phyloP scores from a whole-genome alignment of 1,140 invertebrate genomes.

The Hyphantria cunea region DNA sequence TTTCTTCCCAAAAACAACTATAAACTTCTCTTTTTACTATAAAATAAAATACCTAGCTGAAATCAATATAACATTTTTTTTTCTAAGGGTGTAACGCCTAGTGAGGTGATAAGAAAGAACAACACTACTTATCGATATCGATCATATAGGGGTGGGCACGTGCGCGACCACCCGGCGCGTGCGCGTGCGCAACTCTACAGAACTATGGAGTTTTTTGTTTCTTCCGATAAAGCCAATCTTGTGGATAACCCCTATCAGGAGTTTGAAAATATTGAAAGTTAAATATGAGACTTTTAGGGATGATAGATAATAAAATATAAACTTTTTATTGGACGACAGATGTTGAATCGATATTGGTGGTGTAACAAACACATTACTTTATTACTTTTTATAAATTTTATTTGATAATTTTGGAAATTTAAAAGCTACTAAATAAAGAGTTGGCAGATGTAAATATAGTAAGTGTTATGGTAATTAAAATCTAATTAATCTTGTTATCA shows the following conservation, averaged over 20 bases:
- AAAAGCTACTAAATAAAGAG: too few relatives aligned
- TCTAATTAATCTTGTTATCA: too few relatives aligned
- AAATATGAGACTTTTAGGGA: slow-evolving; percentile 4
- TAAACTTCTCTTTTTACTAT: too few relatives aligned
- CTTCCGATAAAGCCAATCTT: slow-evolving; percentile 50
- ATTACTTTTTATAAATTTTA: too few relatives aligned
- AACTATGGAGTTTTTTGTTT: slow-evolving; percentile 39
- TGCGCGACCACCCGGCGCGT: slow-evolving; percentile 64
- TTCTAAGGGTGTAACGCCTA: slow-evolving; percentile 6
- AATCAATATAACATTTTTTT: slow-evolving; percentile 8
- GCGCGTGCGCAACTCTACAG: slow-evolving; percentile 53
- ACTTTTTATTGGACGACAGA: too few relatives aligned
- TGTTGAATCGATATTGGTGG: too few relatives aligned
- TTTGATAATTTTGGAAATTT: too few relatives aligned
- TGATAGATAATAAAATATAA: neutral
- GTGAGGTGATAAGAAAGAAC: slow-evolving; percentile 41
- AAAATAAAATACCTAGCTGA: too few relatives aligned
- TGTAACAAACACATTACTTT: too few relatives aligned
- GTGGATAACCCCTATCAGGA: slow-evolving; percentile 22
- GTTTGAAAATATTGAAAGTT: slow-evolving; percentile 6
- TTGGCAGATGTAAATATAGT: too few relatives aligned
- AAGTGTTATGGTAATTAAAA: too few relatives aligned
- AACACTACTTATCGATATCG: slow-evolving; percentile 50
- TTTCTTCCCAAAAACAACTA: too few relatives aligned
- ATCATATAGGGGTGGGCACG: slow-evolving; percentile 68